These are phyloP conservation scores for Rhodinocichla rosea DNA, from an alignment of 2,113 vertebrate genomes.

Conservation along the genomic window DNA sequence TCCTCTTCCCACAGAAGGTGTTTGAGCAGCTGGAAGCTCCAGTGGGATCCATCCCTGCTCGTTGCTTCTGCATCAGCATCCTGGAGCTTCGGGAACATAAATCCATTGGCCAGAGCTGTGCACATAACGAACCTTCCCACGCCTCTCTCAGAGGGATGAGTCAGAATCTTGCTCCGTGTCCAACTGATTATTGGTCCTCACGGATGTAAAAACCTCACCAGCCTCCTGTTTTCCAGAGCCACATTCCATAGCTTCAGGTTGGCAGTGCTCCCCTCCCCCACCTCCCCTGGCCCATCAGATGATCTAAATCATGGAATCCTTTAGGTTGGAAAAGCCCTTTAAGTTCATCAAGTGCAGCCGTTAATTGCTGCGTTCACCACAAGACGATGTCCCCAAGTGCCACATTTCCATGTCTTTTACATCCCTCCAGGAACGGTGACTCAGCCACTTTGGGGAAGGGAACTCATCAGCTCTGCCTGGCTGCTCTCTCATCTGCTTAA, in stretches of 20 bases:
- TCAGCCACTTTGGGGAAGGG: neutral
- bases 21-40: neutral
- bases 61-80: neutral
- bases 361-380: neutral
- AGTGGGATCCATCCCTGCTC: fast-evolving
- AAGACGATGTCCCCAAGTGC: neutral
- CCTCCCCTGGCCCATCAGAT: neutral
- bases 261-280: neutral
- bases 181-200: neutral
- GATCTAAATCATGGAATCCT: neutral
- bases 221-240: neutral
- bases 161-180: neutral
- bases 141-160: neutral
- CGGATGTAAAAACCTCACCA: neutral
- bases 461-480: neutral
- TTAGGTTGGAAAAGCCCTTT: neutral
- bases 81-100: neutral
- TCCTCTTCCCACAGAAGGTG: neutral
- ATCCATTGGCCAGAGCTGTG: neutral
- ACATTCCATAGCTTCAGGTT: fast-evolving
- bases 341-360: neutral
- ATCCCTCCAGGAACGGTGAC: neutral
- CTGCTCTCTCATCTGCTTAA: neutral
- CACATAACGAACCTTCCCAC: neutral
- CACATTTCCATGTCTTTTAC: neutral